A percentile compares a stretch with the other conserved stretches of the same genome.
Conservation (phyloP, 2,888 invertebrate species). For the Gymnocheta viridis region DNA sequence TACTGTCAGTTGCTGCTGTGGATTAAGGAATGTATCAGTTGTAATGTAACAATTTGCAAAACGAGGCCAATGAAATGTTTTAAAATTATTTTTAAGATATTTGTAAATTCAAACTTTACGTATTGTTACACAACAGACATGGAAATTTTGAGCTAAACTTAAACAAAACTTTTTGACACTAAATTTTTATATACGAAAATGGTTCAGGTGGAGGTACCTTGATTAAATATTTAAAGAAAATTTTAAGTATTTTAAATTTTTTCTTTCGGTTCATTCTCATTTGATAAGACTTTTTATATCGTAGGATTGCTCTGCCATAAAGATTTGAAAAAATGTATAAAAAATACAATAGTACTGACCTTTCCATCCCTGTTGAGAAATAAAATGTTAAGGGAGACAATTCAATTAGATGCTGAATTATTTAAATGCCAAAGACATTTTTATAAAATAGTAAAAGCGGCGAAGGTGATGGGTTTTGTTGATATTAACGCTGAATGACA, state of each 20-base stretch:
- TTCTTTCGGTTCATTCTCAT: too few relatives aligned
- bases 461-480: not conserved
- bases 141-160: too few relatives aligned
- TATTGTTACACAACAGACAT: not conserved
- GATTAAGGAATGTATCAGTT: not conserved
- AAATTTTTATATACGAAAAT: too few relatives aligned
- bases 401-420: slow-evolving; percentile 63
- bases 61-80: slow-evolving; percentile 12
- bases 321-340: too few relatives aligned
- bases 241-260: too few relatives aligned
- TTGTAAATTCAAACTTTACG: slow-evolving; percentile 61
- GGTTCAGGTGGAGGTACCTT: too few relatives aligned
- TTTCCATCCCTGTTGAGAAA: slow-evolving; percentile 41
- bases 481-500: not conserved
- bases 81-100: slow-evolving; percentile 35
- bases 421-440: slow-evolving; percentile 35
- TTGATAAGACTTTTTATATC: too few relatives aligned
- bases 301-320: too few relatives aligned
- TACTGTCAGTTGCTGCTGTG: not conserved
- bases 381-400: slow-evolving; percentile 68
- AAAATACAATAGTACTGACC: not conserved
- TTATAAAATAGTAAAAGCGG: not conserved
- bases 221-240: too few relatives aligned
- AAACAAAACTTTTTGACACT: too few relatives aligned
- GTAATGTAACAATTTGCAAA: not conserved